These are phyloP conservation scores for Crematogaster levior DNA, from an alignment of 2,888 invertebrate genomes.

Conservation along the genomic window DNA sequence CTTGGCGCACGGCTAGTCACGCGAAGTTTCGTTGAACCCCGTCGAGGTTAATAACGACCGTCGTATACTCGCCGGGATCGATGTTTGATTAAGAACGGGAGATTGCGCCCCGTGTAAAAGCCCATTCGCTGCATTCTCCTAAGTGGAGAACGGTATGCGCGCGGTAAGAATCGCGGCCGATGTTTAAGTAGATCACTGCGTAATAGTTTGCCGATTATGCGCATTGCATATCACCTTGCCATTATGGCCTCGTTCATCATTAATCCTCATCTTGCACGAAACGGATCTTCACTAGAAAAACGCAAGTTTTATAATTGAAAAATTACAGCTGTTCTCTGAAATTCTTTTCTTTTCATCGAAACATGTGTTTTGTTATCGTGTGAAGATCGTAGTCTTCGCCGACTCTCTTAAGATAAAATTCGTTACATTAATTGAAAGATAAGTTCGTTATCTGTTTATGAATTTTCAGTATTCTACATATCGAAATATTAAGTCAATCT, in stretches of 20 bases:
- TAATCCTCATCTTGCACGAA: not conserved
- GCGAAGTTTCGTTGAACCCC: conserved; percentile 59
- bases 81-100: conserved; percentile 51
- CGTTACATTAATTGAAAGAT: not conserved
- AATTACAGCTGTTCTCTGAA: not conserved
- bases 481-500: not conserved
- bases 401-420: not conserved
- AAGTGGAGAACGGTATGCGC: conserved; percentile 24
- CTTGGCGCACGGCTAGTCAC: conserved; percentile 33
- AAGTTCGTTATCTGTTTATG: not conserved
- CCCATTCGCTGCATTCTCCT: conserved; percentile 2
- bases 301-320: not conserved
- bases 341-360: not conserved
- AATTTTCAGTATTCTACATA: too few relatives aligned
- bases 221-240: not conserved
- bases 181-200: conserved; percentile 9
- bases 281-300: not conserved
- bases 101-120: conserved; percentile 10
- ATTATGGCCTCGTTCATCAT: not conserved
- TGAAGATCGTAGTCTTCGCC: not conserved
- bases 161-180: not conserved
- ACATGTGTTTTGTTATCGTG: not conserved
- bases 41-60: conserved; percentile 51
- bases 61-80: conserved; percentile 42
- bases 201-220: conserved; percentile 13